Conservation (phyloP, 2,113 vertebrate genomes). For the Panthera leo region DNA sequence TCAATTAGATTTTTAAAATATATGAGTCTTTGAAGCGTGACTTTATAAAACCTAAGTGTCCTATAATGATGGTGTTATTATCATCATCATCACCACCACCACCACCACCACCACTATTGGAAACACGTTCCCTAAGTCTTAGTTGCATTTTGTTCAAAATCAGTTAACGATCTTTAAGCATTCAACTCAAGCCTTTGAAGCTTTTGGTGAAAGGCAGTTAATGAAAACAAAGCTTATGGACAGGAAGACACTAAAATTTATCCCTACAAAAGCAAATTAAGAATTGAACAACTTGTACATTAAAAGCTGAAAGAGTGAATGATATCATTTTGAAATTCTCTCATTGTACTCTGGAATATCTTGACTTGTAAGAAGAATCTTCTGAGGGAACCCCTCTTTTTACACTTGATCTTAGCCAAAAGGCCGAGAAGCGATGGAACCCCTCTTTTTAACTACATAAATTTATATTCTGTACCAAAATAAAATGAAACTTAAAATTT, state of each 20-base stretch:
- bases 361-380: background rate
- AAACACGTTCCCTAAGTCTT: conserved; percentile 4
- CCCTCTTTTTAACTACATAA: background rate
- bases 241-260: background rate
- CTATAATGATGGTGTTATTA: background rate
- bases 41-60: background rate
- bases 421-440: background rate
- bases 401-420: background rate
- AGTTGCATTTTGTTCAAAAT: conserved; percentile 10
- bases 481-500: conserved; percentile 11
- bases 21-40: background rate
- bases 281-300: background rate
- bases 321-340: background rate
- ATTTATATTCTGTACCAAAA: background rate
- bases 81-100: background rate
- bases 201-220: conserved; percentile 14
- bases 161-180: conserved; percentile 19
- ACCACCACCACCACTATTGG: background rate
- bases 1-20: background rate
- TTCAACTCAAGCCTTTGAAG: conserved; percentile 12
- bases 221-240: background rate
- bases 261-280: background rate
- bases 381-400: background rate
- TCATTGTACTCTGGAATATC: background rate
- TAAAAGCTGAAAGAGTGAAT: conserved; percentile 26